Conservation (phyloP, 2,797 vertebrate genomes). For the Tokudaia tokunoshimensis region DNA sequence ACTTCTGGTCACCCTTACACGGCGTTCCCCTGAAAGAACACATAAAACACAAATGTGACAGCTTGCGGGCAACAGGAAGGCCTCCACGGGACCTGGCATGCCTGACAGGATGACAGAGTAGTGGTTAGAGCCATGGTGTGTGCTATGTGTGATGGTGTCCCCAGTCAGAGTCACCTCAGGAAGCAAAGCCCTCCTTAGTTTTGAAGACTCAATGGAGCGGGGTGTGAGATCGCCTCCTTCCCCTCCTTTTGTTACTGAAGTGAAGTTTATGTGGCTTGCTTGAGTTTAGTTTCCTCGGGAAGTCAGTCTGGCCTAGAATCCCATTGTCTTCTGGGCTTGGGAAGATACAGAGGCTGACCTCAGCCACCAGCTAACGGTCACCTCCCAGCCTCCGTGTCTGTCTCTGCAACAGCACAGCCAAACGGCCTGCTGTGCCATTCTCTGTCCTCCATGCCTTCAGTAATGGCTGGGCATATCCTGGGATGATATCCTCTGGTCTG, state of each 20-base stretch:
- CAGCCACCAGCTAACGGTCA: neutral
- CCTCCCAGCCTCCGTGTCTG: neutral
- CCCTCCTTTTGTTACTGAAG: neutral
- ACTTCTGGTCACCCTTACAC: neutral
- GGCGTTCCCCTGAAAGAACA: neutral
- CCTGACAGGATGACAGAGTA: neutral
- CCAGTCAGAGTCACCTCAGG: neutral
- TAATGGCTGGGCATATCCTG: neutral
- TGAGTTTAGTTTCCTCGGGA: conserved; percentile 55
- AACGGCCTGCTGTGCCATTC: too few species aligned
- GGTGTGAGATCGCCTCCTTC: neutral
- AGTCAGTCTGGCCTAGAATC: neutral
- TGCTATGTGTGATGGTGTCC: too few species aligned
- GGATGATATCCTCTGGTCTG: neutral
- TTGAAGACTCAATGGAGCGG: neutral
- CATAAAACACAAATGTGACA: neutral
- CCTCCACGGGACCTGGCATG: neutral
- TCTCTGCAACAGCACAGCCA: neutral
- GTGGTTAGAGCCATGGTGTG: neutral
- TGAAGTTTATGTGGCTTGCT: neutral
- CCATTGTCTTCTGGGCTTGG: conserved; percentile 63
- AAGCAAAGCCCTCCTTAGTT: neutral
- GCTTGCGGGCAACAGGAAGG: neutral
- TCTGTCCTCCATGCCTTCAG: neutral
- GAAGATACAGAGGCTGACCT: conserved; percentile 42